phyloP scores from a whole-genome alignment of 1,140 invertebrate species.

The Lethrus apterus region DNA sequence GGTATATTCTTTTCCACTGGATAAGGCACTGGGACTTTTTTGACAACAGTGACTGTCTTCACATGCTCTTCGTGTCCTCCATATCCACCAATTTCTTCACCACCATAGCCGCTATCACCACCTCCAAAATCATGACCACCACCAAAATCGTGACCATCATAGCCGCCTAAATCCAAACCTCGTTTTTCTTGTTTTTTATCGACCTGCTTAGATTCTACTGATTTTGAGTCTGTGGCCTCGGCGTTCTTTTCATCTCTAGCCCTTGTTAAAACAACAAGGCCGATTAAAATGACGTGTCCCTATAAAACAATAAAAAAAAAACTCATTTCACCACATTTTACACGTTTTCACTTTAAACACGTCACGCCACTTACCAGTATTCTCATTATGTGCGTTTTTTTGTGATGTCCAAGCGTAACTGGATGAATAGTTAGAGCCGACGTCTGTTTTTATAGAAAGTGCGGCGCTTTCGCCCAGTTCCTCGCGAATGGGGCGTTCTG shows the following conservation, averaged over 20 bases:
- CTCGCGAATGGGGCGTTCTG: constrained; percentile 9
- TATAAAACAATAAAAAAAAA: constrained; percentile 17
- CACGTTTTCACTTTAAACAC: neutral
- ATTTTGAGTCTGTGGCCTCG: constrained; percentile 39
- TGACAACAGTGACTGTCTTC: constrained; percentile 69
- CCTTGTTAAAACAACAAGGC: constrained; percentile 44
- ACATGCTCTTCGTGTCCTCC: constrained; percentile 47
- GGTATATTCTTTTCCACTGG: constrained; percentile 39
- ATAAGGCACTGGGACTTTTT: constrained; percentile 50
- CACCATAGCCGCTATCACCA: constrained; percentile 22
- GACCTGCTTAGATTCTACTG: constrained; percentile 30
- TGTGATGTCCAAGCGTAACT: constrained; percentile 23
- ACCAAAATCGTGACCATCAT: constrained; percentile 50
- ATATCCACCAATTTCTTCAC: constrained; percentile 11
- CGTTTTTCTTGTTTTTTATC: constrained; percentile 60
- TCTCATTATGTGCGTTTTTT: constrained; percentile 25
- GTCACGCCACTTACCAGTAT: constrained; percentile 32
- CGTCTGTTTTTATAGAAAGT: constrained; percentile 25
- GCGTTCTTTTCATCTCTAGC: constrained; percentile 24
- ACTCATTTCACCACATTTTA: constrained; percentile 3
- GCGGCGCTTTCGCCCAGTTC: constrained; percentile 22
- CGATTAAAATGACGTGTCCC: constrained; percentile 44
- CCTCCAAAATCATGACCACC: constrained; percentile 18
- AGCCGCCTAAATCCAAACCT: constrained; percentile 49
- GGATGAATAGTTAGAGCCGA: constrained; percentile 17